Evolutionary conservation across 2,113 vertebrate genomes (phyloP).

Genomic region (Eretmochelys imbricata): DNA sequence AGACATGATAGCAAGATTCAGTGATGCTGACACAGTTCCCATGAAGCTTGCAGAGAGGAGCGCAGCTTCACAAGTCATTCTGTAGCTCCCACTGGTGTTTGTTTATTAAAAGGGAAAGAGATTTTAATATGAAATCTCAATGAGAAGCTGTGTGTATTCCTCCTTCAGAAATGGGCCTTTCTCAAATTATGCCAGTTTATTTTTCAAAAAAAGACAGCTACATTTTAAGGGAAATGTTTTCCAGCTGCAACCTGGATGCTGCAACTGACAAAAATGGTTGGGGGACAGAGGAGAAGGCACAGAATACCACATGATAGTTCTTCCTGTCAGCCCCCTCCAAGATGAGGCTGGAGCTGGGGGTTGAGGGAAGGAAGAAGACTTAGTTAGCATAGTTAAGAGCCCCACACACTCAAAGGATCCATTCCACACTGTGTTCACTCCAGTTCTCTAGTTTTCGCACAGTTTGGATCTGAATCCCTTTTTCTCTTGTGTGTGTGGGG

Average conservation of each 20-base stretch:
- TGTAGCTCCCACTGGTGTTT: background rate
- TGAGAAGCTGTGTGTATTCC: background rate
- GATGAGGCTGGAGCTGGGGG: background rate
- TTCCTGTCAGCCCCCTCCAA: background rate
- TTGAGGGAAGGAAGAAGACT: background rate
- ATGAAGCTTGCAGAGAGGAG: background rate
- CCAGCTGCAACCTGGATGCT: background rate
- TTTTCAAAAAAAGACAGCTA: background rate
- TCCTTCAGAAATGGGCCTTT: background rate
- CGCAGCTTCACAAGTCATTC: background rate
- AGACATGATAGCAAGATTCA: background rate
- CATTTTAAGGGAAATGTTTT: background rate
- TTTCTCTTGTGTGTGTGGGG: background rate
- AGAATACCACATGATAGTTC: background rate
- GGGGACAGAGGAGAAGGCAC: background rate
- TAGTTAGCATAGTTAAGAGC: background rate
- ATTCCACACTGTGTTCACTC: background rate
- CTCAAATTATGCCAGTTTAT: background rate
- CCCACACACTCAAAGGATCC: background rate
- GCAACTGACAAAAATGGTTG: background rate
- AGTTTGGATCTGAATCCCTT: background rate
- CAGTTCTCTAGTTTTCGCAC: background rate
- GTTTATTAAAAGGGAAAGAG: background rate
- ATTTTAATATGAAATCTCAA: background rate
- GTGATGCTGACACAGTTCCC: accelerated